These are phyloP conservation scores for Aphaenogaster floridana DNA, from an alignment of 1,140 invertebrate species.

Conservation along the genomic window DNA sequence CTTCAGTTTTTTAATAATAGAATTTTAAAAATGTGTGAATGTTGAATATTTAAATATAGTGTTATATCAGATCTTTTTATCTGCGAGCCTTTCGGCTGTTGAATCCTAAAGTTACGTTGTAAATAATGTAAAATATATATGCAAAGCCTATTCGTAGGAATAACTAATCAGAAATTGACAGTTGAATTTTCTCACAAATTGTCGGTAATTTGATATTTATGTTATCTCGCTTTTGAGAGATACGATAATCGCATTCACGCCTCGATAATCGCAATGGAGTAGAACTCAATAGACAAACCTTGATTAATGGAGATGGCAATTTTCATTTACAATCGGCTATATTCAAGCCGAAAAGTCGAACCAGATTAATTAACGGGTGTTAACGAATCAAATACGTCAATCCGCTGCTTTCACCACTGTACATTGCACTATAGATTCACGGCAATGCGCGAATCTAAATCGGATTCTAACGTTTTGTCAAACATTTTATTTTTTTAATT, in stretches of 20 bases:
- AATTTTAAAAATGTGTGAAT: neutral
- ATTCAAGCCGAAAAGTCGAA: slow-evolving; percentile 10
- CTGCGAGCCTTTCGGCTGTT: neutral
- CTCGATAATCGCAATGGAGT: slow-evolving; percentile 22
- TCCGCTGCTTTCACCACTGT: neutral
- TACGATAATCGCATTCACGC: slow-evolving; percentile 32
- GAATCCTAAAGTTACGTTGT: neutral
- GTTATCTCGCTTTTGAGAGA: slow-evolving; percentile 43
- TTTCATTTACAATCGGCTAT: slow-evolving; percentile 55
- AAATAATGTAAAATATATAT: slow-evolving; percentile 1
- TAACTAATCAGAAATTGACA: slow-evolving; percentile 29
- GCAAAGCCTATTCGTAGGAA: neutral
- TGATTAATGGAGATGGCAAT: slow-evolving; percentile 68
- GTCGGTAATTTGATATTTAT: slow-evolving; percentile 46
- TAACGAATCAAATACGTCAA: slow-evolving; percentile 22
- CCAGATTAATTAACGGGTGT: slow-evolving; percentile 45
- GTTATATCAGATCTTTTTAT: neutral
- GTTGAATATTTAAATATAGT: neutral
- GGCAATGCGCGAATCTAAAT: neutral
- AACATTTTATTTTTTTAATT: neutral
- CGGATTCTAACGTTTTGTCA: neutral
- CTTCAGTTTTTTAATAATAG: neutral
- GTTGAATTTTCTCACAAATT: slow-evolving; percentile 49
- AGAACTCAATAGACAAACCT: slow-evolving; percentile 33
- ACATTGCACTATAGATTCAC: neutral